Conservation (phyloP, 2,113 vertebrate species). For the Mormyrus lacerda region DNA sequence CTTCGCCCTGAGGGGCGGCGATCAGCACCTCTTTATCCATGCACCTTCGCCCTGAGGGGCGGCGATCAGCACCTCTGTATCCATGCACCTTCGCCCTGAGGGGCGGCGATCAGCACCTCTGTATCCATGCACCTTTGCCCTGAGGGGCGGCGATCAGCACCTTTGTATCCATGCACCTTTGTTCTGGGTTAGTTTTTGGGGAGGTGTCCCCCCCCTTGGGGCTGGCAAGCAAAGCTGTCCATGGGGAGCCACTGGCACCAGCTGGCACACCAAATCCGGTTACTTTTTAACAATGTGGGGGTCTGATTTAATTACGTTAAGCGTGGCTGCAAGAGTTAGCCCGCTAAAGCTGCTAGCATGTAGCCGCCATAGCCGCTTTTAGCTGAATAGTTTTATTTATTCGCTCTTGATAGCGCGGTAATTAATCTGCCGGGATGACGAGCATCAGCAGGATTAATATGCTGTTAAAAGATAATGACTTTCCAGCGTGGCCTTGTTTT, state of each 20-base stretch:
- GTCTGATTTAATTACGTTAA: slow-evolving; percentile 18
- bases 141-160: neutral
- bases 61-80: no score
- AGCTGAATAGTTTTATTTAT: slow-evolving; percentile 18
- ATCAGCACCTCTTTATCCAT: no score
- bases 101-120: no score
- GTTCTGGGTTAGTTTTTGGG: neutral
- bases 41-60: no score
- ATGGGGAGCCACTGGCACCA: neutral
- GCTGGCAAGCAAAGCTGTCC: neutral
- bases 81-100: no score
- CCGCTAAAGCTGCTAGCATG: neutral
- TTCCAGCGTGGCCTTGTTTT: neutral
- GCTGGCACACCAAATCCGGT: neutral
- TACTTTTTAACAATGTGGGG: slow-evolving; percentile 17
- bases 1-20: no score
- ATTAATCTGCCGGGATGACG: slow-evolving; percentile 20
- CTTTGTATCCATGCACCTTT: neutral
- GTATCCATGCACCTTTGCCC: no score
- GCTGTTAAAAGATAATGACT: slow-evolving; percentile 22
- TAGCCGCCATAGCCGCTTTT: slow-evolving; percentile 1
- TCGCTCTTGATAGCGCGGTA: slow-evolving; percentile 12
- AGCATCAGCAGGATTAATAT: slow-evolving; percentile 20
- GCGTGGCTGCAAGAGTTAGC: neutral
- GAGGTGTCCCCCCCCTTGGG: neutral